Conservation (phyloP, 2,113 vertebrate genomes). For the Phasianus colchicus region DNA sequence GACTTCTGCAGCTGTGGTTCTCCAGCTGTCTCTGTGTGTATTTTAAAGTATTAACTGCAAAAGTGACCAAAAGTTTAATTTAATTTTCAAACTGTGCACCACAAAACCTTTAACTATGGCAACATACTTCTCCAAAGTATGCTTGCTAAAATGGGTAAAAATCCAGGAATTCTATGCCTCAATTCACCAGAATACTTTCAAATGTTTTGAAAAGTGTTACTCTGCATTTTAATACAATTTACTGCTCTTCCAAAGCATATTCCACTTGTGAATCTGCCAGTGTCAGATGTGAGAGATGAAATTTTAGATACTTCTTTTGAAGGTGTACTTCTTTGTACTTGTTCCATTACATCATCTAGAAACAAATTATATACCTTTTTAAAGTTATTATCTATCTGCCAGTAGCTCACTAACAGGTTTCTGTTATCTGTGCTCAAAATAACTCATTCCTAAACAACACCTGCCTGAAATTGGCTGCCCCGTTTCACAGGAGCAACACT, state of each 20-base stretch:
- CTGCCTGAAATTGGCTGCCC: neutral
- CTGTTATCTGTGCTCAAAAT: neutral
- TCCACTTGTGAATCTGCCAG: neutral
- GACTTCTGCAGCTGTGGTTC: neutral
- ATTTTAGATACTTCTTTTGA: neutral
- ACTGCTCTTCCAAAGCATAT: neutral
- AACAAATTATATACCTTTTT: neutral
- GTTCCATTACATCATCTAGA: neutral
- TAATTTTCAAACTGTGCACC: neutral
- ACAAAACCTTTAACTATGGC: neutral
- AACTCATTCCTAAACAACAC: neutral
- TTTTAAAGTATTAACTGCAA: neutral
- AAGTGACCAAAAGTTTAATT: neutral
- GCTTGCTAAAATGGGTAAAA: neutral
- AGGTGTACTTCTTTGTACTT: neutral
- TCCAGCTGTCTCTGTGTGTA: neutral
- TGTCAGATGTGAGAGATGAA: neutral
- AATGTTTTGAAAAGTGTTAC: neutral
- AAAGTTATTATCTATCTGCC: neutral
- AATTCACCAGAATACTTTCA: neutral
- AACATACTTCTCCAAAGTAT: neutral
- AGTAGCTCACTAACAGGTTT: neutral
- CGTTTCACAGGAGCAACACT: neutral
- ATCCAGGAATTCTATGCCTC: neutral
- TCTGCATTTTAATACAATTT: neutral